phyloP scores from a whole-genome alignment of 2,797 vertebrate species.

The Falco novaeseelandiae region DNA sequence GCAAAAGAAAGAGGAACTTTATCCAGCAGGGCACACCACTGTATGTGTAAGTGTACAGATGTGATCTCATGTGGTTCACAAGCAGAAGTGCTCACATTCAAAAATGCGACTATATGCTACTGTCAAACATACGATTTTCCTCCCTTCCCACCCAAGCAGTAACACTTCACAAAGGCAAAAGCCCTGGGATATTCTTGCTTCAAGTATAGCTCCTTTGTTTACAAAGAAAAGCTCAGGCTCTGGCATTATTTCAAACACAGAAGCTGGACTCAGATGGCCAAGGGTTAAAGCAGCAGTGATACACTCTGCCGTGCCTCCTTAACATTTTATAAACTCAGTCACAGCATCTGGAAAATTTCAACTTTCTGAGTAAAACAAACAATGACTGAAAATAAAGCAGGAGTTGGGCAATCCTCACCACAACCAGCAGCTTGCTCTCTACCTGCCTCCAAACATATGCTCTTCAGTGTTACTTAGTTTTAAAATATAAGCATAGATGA shows the following conservation, averaged over 20 bases:
- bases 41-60: neutral
- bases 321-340: neutral
- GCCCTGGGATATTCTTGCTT: neutral
- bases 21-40: neutral
- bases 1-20: neutral
- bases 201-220: neutral
- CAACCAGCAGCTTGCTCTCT: neutral
- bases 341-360: neutral
- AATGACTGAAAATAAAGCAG: neutral
- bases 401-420: neutral
- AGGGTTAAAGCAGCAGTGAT: neutral
- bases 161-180: neutral
- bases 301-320: neutral
- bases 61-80: neutral
- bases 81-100: neutral
- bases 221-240: neutral
- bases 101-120: neutral
- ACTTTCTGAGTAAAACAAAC: neutral
- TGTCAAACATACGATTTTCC: accelerated
- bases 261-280: neutral
- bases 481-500: neutral
- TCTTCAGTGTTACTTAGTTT: neutral
- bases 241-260: neutral
- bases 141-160: neutral
- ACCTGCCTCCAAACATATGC: neutral